A percentile compares a stretch with the other conserved stretches of the same genome.
Conservation (phyloP, 2,113 vertebrate species). For the Carollia perspicillata region DNA sequence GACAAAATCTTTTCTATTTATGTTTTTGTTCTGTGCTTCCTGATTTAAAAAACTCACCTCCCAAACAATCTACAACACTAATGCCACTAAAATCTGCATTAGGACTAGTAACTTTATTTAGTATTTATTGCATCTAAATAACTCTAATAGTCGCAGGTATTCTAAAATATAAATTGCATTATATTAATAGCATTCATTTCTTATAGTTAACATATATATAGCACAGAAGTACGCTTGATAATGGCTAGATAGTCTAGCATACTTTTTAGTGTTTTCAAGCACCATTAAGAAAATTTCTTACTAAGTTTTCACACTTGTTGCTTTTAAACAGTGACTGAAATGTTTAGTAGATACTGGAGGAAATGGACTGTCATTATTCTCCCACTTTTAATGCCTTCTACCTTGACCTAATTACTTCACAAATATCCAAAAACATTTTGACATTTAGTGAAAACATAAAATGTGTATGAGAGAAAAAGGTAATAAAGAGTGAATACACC, state of each 20-base stretch:
- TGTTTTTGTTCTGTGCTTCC: not conserved
- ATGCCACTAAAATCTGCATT: not conserved
- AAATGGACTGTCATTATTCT: not conserved
- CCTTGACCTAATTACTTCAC: not conserved
- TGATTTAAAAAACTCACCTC: not conserved
- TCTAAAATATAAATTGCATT: not conserved
- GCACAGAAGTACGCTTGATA: not conserved
- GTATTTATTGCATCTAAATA: not conserved
- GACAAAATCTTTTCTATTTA: not conserved
- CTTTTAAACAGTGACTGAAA: not conserved
- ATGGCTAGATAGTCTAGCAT: not conserved
- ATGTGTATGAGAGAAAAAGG: not conserved
- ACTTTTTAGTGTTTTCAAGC: not conserved
- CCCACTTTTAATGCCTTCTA: not conserved
- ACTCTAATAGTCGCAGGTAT: not conserved
- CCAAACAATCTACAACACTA: not conserved
- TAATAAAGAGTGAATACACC: not conserved
- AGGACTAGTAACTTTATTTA: constrained; percentile 7
- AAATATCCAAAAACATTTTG: not conserved
- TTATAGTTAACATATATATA: not conserved
- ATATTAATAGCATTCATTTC: not conserved
- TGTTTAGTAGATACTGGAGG: not conserved
- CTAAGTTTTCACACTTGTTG: not conserved
- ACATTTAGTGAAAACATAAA: not conserved
- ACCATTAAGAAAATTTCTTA: not conserved